Percentiles rank a stretch among this genome's conserved stretches.
Conservation (phyloP, 2,888 invertebrate genomes). For the Esperia sulphurella region DNA sequence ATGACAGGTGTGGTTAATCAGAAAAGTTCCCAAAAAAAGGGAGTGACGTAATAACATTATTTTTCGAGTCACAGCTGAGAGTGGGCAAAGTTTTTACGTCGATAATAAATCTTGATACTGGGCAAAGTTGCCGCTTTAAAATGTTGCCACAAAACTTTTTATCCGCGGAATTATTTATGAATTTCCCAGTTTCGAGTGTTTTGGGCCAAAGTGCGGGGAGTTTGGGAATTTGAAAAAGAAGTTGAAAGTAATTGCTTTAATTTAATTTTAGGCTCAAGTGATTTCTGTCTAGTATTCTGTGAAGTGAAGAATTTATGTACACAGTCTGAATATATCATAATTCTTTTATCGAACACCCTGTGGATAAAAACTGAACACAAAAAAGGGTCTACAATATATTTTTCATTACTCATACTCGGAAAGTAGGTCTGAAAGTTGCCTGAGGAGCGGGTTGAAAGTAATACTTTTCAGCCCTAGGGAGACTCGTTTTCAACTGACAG, state of each 20-base stretch:
- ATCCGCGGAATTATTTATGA: slow-evolving; percentile 4
- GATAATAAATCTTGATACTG: slow-evolving; percentile 17
- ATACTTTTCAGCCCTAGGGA: too few species aligned
- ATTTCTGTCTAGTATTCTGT: too few species aligned
- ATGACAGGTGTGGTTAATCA: neutral
- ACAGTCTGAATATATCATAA: too few species aligned
- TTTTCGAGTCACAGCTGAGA: slow-evolving; percentile 5
- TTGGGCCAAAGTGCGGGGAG: neutral
- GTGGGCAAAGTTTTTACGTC: slow-evolving; percentile 7
- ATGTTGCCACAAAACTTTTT: neutral
- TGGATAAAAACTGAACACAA: too few species aligned
- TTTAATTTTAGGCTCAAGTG: neutral
- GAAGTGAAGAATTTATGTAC: too few species aligned
- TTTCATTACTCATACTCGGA: too few species aligned
- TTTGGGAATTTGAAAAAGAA: neutral
- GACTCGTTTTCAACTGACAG: too few species aligned
- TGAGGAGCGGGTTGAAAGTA: too few species aligned
- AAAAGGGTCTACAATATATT: too few species aligned
- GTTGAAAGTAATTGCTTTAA: neutral
- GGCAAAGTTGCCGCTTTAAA: slow-evolving; percentile 8
- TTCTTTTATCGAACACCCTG: too few species aligned
- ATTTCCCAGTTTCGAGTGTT: neutral
- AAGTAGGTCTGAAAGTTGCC: too few species aligned
- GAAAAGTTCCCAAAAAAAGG: neutral
- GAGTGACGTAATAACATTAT: slow-evolving; percentile 6